phyloP scores from a whole-genome alignment of 2,797 vertebrate genomes.

The Neomorphus geoffroyi region DNA sequence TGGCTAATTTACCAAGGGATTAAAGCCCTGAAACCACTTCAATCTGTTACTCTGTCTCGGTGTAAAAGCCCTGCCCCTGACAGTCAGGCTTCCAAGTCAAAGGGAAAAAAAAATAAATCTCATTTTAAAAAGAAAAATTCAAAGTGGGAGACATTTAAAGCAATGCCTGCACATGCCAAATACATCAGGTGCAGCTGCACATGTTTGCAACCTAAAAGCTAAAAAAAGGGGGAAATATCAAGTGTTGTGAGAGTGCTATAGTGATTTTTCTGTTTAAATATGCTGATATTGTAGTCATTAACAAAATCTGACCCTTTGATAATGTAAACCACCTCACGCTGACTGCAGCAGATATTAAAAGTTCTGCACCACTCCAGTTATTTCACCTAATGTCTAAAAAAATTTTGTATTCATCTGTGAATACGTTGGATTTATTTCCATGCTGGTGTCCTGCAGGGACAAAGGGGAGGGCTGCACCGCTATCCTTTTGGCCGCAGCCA shows the following conservation, averaged over 20 bases:
- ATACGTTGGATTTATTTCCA: accelerated
- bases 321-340: accelerated
- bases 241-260: accelerated
- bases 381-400: accelerated
- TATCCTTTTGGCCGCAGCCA: background rate
- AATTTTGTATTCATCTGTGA: background rate
- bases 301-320: background rate
- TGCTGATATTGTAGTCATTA: accelerated
- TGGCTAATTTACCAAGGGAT: slow-evolving; percentile 88
- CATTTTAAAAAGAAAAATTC: slow-evolving; percentile 79
- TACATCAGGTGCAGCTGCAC: background rate
- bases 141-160: slow-evolving; percentile 61
- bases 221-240: accelerated
- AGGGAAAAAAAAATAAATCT: slow-evolving; percentile 47
- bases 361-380: background rate
- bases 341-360: accelerated
- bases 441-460: accelerated
- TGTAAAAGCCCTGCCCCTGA: slow-evolving; percentile 74
- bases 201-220: background rate
- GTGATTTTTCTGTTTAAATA: background rate
- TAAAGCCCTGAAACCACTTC: slow-evolving; percentile 85
- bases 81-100: slow-evolving; percentile 73
- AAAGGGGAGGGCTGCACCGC: background rate
- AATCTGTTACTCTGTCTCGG: slow-evolving; percentile 82
- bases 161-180: slow-evolving; percentile 20